Base-by-base conservation (phyloP, 2,888 invertebrate genomes). In the Crepidodera aurea region DNA sequence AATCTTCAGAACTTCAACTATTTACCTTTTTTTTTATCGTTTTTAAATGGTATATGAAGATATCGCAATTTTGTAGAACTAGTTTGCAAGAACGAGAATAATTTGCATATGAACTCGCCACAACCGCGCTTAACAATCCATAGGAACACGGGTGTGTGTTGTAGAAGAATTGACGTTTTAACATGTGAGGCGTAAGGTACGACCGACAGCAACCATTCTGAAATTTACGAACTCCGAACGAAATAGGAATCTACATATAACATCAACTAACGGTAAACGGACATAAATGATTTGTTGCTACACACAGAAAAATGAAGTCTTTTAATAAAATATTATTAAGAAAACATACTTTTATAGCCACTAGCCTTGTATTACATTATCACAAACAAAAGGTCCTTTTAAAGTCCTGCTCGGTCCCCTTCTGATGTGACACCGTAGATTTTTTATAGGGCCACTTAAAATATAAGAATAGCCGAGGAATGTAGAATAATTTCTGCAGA, bases 61-160 rank as follows among this genome's bases (percentile, higher is more conserved):
- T 39, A 53, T 56, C 37, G 56, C 46, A 56, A 56, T 56, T 56
- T 56, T 27, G 56, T 56, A 56, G 44, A 56, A 56, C 56, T 56
- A 46, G 56, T 56, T 56, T 56, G 56, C 56, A 15, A 46, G 55
- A 55, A 55, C 55, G 55, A 46, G 34, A 46, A 37, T 48, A 13
- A 56, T 56, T 56, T 56, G 56, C 56, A 56, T 56, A 56, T 25
- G 46, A 56, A 56, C 56, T 56, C 37, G 56, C 16, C 34, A 39
- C 19, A 55, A 40, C 37, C 29, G 53, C 40, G 40, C 40, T 29
- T 53, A 40, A 46, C 46, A 56, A 46, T 46, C 34, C 34, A 46
- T 48, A 46, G 22, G 42, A 34, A 56, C 37, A 56, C 56, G 56
- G 37, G 46, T 48, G 44, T 44, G 46, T 22, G 44, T 46, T 34